phyloP scores from a whole-genome alignment of 2,113 vertebrate genomes.

The Bufo bufo region DNA sequence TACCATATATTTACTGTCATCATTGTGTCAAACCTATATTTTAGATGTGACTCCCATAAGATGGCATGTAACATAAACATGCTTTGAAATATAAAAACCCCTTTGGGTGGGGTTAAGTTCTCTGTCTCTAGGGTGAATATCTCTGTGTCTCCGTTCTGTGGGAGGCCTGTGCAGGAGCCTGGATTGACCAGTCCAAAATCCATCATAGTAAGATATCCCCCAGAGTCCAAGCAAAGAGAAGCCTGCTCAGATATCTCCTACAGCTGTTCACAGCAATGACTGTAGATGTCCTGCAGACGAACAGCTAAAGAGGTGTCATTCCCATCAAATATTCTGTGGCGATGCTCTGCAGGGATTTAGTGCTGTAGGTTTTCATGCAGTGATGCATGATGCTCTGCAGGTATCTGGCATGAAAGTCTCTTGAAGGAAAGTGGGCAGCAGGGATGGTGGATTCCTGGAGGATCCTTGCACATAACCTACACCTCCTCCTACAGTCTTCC shows the following conservation, averaged over 20 bases:
- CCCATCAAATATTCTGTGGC: not conserved
- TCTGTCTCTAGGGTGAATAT: too few species aligned
- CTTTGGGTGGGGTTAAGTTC: too few species aligned
- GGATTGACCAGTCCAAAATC: not conserved
- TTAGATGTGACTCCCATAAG: too few species aligned
- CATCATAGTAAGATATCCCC: not conserved
- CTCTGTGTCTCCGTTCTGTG: not conserved
- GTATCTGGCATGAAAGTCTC: slow-evolving; percentile 57
- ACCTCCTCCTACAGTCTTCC: not conserved
- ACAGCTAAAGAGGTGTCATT: not conserved
- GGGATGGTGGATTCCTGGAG: not conserved
- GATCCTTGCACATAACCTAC: not conserved
- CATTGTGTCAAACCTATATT: too few species aligned
- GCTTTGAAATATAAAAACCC: too few species aligned
- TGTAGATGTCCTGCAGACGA: not conserved
- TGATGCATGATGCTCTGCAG: slow-evolving; percentile 27
- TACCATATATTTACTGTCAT: too few species aligned
- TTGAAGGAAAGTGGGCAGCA: not conserved
- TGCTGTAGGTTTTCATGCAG: not conserved
- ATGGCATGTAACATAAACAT: too few species aligned
- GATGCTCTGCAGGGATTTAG: slow-evolving; percentile 30
- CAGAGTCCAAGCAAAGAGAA: not conserved
- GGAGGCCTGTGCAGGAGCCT: not conserved
- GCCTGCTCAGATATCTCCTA: not conserved
- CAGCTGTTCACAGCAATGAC: not conserved